A percentile compares a stretch with the other conserved stretches of the same genome.
Conservation (phyloP, 2,888 invertebrate species). For the Crocallis elinguaria region DNA sequence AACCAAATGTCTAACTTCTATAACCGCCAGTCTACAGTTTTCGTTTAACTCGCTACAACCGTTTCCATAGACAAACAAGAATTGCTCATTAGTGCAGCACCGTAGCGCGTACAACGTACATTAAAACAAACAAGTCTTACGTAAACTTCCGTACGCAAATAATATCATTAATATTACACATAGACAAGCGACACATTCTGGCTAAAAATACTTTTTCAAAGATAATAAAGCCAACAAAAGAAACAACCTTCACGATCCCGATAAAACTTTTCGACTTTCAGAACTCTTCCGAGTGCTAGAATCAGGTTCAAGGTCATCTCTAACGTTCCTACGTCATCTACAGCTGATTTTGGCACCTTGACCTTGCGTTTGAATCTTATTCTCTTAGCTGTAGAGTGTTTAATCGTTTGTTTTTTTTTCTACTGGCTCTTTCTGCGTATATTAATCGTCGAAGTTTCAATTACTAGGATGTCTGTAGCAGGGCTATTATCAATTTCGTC, state of each 20-base stretch:
- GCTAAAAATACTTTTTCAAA: too few species aligned
- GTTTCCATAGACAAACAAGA: too few species aligned
- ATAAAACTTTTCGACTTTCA: background rate
- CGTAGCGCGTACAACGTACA: too few species aligned
- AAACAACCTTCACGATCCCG: background rate
- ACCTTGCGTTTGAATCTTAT: constrained; percentile 11
- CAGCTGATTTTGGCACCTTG: constrained; percentile 51
- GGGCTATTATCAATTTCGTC: constrained; percentile 31
- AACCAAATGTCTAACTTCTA: too few species aligned
- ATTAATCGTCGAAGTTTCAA: constrained; percentile 7
- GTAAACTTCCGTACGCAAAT: too few species aligned
- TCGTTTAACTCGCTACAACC: too few species aligned
- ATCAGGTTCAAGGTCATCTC: constrained; percentile 49
- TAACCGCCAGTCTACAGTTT: too few species aligned
- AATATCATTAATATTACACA: too few species aligned
- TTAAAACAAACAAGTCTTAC: too few species aligned
- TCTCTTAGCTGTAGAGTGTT: constrained; percentile 3
- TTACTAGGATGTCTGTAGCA: constrained; percentile 35
- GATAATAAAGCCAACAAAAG: background rate
- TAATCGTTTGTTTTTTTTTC: constrained; percentile 17
- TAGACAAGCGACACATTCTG: too few species aligned
- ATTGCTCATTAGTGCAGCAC: too few species aligned
- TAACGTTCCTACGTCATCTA: constrained; percentile 43
- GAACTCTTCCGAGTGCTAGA: constrained; percentile 27
- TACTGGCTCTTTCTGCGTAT: background rate